Percentiles rank a stretch among this genome's conserved stretches.
phyloP scores from a whole-genome alignment of 2,888 invertebrate genomes.

The Drosophila buzzatii region DNA sequence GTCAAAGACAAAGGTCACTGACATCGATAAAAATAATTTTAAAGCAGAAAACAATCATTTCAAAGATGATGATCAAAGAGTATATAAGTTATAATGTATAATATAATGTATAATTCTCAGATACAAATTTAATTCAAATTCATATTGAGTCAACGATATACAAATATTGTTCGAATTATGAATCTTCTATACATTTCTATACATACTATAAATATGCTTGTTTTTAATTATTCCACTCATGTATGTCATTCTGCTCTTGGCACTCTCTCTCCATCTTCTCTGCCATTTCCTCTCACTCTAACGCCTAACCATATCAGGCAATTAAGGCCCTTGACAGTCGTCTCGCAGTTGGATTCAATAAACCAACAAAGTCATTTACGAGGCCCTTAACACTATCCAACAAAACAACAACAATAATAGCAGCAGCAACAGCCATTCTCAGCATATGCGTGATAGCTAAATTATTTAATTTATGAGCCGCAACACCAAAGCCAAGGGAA shows the following conservation, averaged over 20 bases:
- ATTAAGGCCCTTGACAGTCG: conserved; percentile 51
- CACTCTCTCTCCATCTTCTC: not conserved
- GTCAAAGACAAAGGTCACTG: not conserved
- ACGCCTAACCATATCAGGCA: conserved; percentile 26
- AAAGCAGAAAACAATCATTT: no score
- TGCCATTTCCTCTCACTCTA: not conserved
- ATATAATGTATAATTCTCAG: not conserved
- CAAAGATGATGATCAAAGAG: no score
- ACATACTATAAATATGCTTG: not conserved
- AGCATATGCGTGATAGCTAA: conserved; percentile 50
- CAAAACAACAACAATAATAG: conserved; percentile 20
- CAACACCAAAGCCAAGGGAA: conserved; percentile 50
- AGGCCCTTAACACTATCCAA: conserved; percentile 64
- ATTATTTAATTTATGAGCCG: conserved; percentile 81
- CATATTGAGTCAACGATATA: not conserved
- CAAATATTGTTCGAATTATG: not conserved
- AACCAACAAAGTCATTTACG: conserved; percentile 71
- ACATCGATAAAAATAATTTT: no score
- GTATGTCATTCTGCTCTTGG: not conserved
- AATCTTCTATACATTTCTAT: not conserved
- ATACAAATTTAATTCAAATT: not conserved
- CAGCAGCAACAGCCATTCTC: conserved; percentile 23
- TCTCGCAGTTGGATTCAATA: conserved; percentile 61
- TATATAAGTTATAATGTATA: no score
- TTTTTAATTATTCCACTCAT: not conserved